A percentile compares a stretch with the other conserved stretches of the same genome.
Conservation (phyloP, 2,888 invertebrate species). For the Allacma fusca region DNA sequence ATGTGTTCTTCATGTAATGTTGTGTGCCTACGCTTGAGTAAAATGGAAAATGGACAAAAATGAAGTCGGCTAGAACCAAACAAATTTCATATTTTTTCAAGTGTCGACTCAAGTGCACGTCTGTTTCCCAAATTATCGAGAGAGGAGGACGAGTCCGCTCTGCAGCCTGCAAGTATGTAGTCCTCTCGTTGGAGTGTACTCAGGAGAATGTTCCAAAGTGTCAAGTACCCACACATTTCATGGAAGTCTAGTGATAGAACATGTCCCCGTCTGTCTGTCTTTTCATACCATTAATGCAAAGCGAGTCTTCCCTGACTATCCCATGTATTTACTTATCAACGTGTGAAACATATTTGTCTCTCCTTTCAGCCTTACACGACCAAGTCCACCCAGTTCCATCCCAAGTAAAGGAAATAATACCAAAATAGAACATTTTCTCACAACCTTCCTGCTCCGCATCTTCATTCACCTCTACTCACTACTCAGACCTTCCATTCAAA, state of each 20-base stretch:
- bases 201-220: constrained; percentile 1
- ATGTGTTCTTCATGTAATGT: neutral
- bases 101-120: constrained; percentile 20
- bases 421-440: neutral
- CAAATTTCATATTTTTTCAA: constrained; percentile 26
- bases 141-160: neutral
- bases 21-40: neutral
- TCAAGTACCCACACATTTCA: constrained; percentile 12
- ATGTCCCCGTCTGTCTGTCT: constrained; percentile 17
- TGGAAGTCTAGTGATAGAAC: neutral
- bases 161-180: neutral
- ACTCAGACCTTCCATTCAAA: no score
- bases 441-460: no score
- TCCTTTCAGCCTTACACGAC: neutral
- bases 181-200: constrained; percentile 1
- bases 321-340: neutral
- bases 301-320: neutral
- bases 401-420: neutral
- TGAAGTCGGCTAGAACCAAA: constrained; percentile 4
- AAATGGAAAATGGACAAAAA: constrained; percentile 10
- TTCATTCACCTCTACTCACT: no score
- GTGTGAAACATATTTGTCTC: neutral
- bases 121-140: constrained; percentile 10
- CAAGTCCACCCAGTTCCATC: neutral
- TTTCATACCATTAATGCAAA: neutral